A percentile compares a stretch with the other conserved stretches of the same genome.
Conservation (phyloP, 2,888 invertebrate species). For the Biston stratarius region DNA sequence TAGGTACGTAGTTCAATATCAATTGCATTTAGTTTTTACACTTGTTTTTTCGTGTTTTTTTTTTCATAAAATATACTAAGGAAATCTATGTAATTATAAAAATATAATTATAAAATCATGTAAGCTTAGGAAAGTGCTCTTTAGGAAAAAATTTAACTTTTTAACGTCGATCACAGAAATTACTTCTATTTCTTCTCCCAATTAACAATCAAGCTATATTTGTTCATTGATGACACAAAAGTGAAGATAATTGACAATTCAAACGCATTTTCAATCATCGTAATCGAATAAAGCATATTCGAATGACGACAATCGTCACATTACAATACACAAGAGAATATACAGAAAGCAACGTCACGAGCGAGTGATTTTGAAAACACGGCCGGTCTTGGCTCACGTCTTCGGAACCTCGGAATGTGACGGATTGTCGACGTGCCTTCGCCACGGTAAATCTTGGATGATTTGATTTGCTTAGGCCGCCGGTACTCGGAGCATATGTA, state of each 20-base stretch:
- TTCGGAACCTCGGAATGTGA: conserved; percentile 56
- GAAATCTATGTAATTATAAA: too few species aligned
- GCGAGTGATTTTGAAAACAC: conserved; percentile 65
- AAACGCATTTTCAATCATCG: conserved; percentile 21
- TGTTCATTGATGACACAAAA: conserved; percentile 4
- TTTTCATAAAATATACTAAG: too few species aligned
- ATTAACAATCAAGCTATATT: background rate
- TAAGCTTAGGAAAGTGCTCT: background rate
- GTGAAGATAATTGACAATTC: conserved; percentile 7
- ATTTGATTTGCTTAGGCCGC: conserved; percentile 42
- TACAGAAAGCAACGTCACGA: conserved; percentile 64
- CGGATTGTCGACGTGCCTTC: conserved; percentile 52
- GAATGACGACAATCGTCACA: conserved; percentile 15
- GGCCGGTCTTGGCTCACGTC: conserved; percentile 40
- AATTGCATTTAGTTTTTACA: too few species aligned
- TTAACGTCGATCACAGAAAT: too few species aligned
- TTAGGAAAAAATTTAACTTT: too few species aligned
- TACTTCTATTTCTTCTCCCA: too few species aligned
- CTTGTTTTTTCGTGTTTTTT: too few species aligned
- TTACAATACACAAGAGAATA: conserved; percentile 47
- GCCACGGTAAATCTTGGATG: conserved; percentile 47
- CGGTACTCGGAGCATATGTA: conserved; percentile 26
- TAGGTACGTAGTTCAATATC: too few species aligned
- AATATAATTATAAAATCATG: too few species aligned
- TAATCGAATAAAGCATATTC: conserved; percentile 22